Conservation (phyloP, 2,113 vertebrate species). For the Campylomormyrus tamandua region DNA sequence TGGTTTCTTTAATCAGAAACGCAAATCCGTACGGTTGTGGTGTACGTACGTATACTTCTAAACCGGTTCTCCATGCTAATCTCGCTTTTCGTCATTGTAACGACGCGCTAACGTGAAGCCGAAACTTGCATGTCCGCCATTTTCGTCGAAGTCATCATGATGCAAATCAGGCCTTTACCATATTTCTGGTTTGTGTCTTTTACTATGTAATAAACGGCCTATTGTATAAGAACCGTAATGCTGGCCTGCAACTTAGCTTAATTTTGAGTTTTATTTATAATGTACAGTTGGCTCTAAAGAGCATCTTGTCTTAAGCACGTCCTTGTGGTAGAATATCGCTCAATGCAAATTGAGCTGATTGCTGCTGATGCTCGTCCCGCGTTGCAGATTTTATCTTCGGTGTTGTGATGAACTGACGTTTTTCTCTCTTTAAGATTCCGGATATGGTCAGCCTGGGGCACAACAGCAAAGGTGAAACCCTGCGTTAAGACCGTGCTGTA, state of each 20-base stretch:
- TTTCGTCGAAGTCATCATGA: slow-evolving; percentile 33
- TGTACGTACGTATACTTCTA: background rate
- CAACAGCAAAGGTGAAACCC: slow-evolving; percentile 71
- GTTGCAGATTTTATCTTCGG: background rate
- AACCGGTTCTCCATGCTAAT: background rate
- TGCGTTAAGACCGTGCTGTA: background rate
- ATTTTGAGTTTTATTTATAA: background rate
- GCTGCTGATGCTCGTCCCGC: background rate
- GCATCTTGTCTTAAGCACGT: background rate
- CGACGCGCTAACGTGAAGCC: background rate
- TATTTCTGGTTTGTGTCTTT: background rate
- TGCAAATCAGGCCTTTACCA: background rate
- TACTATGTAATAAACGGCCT: background rate
- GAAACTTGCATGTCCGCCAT: slow-evolving; percentile 47
- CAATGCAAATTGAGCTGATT: background rate
- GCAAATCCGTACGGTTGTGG: background rate
- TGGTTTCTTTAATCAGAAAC: background rate
- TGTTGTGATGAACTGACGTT: background rate
- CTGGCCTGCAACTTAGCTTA: background rate
- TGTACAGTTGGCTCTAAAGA: background rate
- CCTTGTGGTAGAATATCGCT: background rate
- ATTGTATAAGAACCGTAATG: background rate
- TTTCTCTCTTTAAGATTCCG: slow-evolving; percentile 72
- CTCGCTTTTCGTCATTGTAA: background rate
- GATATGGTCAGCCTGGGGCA: slow-evolving; percentile 79